phyloP scores from a whole-genome alignment of 2,113 vertebrate genomes.

The Misgurnus mizolepis region DNA sequence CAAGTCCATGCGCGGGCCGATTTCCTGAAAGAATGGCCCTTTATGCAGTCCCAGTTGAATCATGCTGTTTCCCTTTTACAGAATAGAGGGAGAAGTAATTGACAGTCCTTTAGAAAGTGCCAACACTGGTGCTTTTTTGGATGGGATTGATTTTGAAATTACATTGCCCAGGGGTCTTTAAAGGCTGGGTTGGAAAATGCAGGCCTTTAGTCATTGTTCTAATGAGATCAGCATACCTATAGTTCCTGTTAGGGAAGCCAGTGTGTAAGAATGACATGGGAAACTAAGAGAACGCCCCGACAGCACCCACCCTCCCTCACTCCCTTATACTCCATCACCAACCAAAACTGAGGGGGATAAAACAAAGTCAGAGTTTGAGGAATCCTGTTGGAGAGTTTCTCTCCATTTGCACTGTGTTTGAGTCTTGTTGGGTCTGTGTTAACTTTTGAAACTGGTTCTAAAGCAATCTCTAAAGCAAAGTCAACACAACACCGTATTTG shows the following conservation, averaged over 20 bases:
- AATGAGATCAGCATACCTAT: constrained; percentile 70
- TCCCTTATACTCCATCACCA: constrained; percentile 6
- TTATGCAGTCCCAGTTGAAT: constrained; percentile 83
- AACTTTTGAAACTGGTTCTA: constrained; percentile 22
- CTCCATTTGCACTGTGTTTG: constrained; percentile 41
- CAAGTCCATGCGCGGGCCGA: constrained; percentile 75
- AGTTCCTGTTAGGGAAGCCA: constrained; percentile 72
- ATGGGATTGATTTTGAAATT: constrained; percentile 76
- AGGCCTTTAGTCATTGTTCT: constrained; percentile 72
- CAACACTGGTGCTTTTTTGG: constrained; percentile 75
- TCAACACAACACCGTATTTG: too few species aligned
- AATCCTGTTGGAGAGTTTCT: constrained; percentile 43
- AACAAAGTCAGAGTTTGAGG: constrained; percentile 51
- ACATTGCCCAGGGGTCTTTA: constrained; percentile 65
- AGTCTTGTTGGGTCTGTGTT: constrained; percentile 44
- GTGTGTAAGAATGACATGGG: constrained; percentile 74
- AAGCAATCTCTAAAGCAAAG: background rate
- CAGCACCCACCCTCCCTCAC: constrained; percentile 20
- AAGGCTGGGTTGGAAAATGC: constrained; percentile 66
- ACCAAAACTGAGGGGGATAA: constrained; percentile 20
- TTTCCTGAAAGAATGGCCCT: constrained; percentile 83
- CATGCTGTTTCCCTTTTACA: constrained; percentile 78
- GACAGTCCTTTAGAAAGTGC: constrained; percentile 76
- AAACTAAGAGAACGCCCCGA: constrained; percentile 58
- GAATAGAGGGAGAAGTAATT: constrained; percentile 74